Evolutionary conservation across 2,888 invertebrate genomes (phyloP), one percentile per base, ranked within the genome.

Genomic region (Quadriops clusia): DNA sequence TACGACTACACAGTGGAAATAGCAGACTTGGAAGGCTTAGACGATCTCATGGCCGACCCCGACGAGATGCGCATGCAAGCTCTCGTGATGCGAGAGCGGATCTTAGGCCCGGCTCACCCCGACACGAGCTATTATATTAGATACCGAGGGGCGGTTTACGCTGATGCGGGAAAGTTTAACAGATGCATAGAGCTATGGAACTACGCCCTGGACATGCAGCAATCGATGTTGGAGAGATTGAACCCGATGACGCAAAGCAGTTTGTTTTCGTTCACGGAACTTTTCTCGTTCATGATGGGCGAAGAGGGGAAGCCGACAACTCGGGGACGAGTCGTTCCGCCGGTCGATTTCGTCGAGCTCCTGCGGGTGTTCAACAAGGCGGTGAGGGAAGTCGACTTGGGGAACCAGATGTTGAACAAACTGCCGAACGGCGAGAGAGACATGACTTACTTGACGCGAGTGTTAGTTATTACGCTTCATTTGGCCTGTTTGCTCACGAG

Each of bases 51-150:
- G 32, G 79, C 85, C 5, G 93, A 95, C 63, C 91, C 93, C 0
- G 95, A 97, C 56, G 87, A 84, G 44, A 90, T 95, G 85, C 68
- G 93, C 49, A 94, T 95, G 91, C 95, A 89, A 56, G 86, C 84
- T 1, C 61, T 95, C 30, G 77, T 94, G 36, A 87, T 94, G 38
- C 68, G 94, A 33, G 93, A 94, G 63, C 68, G 94, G 48, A 93
- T 94, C 46, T 64, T 94, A 38, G 68, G 77, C 2, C 91, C 93
- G 2, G 90, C 89, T 5, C 94, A 95, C 72, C 93, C 94, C 0
- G 93, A 94, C 62, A 94, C 94, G 23, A 87, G 89, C 50, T 94
- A 94, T 64, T 94, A 91, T 63, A 91, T 95, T 44, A 74, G 94
- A 10, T 93, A 89, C 63, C 36, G 51, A 25, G 50, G 54, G 8